Percentiles rank a stretch among this genome's conserved stretches.
These are phyloP conservation scores for Alitta virens DNA, from an alignment of 2,888 invertebrate genomes.

Conservation along the genomic window DNA sequence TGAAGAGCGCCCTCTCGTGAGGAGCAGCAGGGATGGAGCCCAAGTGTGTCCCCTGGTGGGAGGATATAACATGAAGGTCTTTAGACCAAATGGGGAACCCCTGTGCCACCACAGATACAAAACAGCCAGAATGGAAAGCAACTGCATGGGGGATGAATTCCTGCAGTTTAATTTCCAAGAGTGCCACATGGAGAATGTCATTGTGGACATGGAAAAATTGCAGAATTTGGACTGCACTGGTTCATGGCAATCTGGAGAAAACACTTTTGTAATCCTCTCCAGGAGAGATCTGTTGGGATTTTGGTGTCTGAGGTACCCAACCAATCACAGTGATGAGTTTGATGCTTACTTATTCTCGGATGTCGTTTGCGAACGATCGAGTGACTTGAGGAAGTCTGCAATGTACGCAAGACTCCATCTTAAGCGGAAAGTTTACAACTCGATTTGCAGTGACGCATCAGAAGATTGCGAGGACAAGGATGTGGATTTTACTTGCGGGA, in stretches of 20 bases:
- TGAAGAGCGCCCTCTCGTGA: not conserved
- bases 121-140: not conserved
- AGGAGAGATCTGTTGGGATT: not conserved
- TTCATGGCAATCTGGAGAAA: not conserved
- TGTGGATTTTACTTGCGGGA: not conserved
- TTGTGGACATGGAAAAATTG: not conserved
- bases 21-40: not conserved
- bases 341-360: not conserved
- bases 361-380: not conserved
- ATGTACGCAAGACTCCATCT: not conserved
- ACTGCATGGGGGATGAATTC: not conserved
- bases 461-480: not conserved
- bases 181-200: not conserved
- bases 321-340: not conserved
- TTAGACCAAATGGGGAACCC: not conserved
- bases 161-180: not conserved
- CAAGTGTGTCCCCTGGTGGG: not conserved
- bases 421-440: not conserved
- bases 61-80: not conserved
- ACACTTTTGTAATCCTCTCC: not conserved
- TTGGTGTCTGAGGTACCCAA: not conserved
- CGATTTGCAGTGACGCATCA: not conserved
- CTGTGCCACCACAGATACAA: not conserved
- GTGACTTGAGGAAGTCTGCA: not conserved
- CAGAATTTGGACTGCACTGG: not conserved